Evolutionary conservation across 2,888 invertebrate genomes (phyloP), one percentile per base, ranked within the genome.

Genomic region (Lasioglossum vierecki): DNA sequence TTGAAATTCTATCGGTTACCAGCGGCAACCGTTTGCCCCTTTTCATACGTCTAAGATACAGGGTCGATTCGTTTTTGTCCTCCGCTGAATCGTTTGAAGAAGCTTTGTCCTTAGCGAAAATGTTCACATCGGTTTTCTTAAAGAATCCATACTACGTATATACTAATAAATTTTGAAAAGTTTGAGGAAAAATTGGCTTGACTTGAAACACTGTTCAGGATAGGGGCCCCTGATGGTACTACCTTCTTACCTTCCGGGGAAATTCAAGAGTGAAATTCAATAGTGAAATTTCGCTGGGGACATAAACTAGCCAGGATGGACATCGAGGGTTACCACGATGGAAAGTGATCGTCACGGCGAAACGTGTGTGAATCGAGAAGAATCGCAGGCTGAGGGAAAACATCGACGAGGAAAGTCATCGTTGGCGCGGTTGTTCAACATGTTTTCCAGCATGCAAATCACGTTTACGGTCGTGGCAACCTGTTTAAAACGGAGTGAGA

Each of bases 361-460:
- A 53, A 30, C 13, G 11, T 13, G 26, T 9, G 15, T 2, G 15
- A 63, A 13, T 60, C 60, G 26, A 26, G 9, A 4, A 30, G 15
- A 53, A n/a, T 63, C 63, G 30, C 15, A 63, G 5, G 5, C 26
- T 5, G 5, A 5, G 6, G 63, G 30, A 63, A 30, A 63, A 15
- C 2, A 63, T 30, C 63, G 85, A 76, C 87, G 86, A 86, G 85
- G 63, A 81, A 83, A 88, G 76, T 74, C 79, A 84, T 84, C 82
- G 83, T 0, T 44, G n/a, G n/a, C 22, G 53, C 22, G 0, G 53
- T n/a, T 53, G 60, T 30, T 41, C 41, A 73, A 76, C 77, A 83
- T 53, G 41, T 66, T 35, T 49, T 83, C 83, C 77, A 82, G 77
- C 88, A 89, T 89, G 90, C 83, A 86, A 88, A 90, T 90, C 49